Conservation (phyloP, 2,797 vertebrate genomes). For the Hapalemur alaotrensis region DNA sequence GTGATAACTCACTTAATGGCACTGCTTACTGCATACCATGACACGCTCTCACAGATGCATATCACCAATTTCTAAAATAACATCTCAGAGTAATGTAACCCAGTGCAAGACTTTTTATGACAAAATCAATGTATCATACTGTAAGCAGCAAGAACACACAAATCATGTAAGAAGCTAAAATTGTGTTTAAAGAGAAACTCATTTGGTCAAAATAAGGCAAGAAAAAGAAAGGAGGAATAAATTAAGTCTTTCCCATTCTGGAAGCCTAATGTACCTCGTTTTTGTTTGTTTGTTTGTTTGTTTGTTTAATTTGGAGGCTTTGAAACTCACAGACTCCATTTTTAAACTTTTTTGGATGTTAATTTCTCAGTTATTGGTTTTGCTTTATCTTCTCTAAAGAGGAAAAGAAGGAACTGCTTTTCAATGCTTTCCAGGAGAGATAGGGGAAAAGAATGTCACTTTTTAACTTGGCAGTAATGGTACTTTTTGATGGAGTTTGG, state of each 20-base stretch:
- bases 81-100: slow-evolving; percentile 8
- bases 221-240: slow-evolving; percentile 37
- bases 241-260: slow-evolving; percentile 43
- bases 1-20: not conserved
- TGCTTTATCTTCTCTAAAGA: slow-evolving; percentile 74
- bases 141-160: slow-evolving; percentile 56
- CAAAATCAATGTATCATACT: slow-evolving; percentile 33
- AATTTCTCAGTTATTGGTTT: slow-evolving; percentile 70
- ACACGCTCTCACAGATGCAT: slow-evolving; percentile 29
- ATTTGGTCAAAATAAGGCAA: slow-evolving; percentile 54
- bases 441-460: slow-evolving; percentile 66
- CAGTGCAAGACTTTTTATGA: not conserved
- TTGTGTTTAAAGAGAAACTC: slow-evolving; percentile 53
- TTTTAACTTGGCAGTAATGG: slow-evolving; percentile 75
- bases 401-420: slow-evolving; percentile 67
- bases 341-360: slow-evolving; percentile 46
- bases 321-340: slow-evolving; percentile 44
- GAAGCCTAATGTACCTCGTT: slow-evolving; percentile 25
- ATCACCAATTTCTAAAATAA: slow-evolving; percentile 51
- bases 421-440: slow-evolving; percentile 71
- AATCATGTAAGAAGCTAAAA: slow-evolving; percentile 54
- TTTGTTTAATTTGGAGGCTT: slow-evolving; percentile 15
- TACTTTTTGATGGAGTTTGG: slow-evolving; percentile 81
- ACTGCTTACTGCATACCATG: not conserved
- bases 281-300: not conserved